Conservation (phyloP, 2,888 invertebrate genomes). For the Gnatocerus cornutus region DNA sequence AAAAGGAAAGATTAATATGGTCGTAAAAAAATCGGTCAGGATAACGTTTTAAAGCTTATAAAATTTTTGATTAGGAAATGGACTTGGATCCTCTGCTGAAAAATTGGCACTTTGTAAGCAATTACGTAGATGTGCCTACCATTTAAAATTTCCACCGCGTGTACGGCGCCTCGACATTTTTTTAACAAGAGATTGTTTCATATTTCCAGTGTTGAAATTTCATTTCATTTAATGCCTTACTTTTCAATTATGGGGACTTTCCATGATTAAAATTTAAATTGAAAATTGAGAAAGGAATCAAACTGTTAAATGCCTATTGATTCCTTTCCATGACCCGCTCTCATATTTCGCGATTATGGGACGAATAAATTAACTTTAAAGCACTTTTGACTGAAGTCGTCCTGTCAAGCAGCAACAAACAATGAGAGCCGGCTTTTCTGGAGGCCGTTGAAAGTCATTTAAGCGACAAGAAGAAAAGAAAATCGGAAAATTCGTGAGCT, state of each 20-base stretch:
- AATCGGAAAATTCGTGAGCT: not conserved
- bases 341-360: constrained; percentile 52
- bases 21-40: constrained; percentile 44
- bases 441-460: too few species aligned
- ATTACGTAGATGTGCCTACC: constrained; percentile 30
- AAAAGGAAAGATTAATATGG: constrained; percentile 49
- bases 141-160: constrained; percentile 28
- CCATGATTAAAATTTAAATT: constrained; percentile 56
- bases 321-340: constrained; percentile 57
- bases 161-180: constrained; percentile 10
- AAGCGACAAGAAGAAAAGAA: not conserved
- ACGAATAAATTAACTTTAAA: constrained; percentile 41
- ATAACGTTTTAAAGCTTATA: constrained; percentile 39
- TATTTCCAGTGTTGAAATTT: constrained; percentile 44
- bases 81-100: constrained; percentile 18
- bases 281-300: constrained; percentile 53
- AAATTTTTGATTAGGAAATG: constrained; percentile 49
- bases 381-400: not conserved
- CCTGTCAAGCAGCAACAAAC: constrained; percentile 11
- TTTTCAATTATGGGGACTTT: constrained; percentile 53
- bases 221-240: constrained; percentile 47
- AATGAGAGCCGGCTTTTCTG: not conserved
- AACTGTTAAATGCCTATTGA: constrained; percentile 62
- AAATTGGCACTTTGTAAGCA: constrained; percentile 27
- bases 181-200: constrained; percentile 26